These are phyloP conservation scores for Oreochromis niloticus DNA, from an alignment of 2,113 vertebrate genomes.

Conservation along the genomic window DNA sequence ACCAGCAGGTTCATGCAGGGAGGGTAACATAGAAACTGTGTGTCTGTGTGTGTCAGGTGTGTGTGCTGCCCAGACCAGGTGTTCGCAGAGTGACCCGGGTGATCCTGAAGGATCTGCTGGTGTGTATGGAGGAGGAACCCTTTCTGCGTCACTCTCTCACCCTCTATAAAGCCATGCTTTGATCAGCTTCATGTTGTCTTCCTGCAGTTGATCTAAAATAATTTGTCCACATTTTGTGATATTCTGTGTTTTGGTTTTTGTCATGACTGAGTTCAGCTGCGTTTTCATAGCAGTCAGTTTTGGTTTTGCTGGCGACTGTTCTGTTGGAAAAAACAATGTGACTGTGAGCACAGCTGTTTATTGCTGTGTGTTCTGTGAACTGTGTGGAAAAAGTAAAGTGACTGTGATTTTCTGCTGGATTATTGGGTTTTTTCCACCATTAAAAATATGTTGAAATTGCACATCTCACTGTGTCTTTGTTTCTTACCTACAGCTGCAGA, in stretches of 20 bases:
- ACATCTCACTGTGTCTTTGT: not conserved
- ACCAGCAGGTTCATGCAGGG: not conserved
- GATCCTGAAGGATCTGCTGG: slow-evolving; percentile 87
- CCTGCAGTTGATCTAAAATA: not conserved
- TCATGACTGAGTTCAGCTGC: not conserved
- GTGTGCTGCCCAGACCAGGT: slow-evolving; percentile 63
- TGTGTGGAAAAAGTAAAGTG: not conserved
- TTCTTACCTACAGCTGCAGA: not conserved
- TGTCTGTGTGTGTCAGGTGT: slow-evolving; percentile 62
- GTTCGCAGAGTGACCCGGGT: slow-evolving; percentile 79
- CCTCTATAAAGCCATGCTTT: slow-evolving; percentile 86
- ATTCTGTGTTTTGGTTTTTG: not conserved
- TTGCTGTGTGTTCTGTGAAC: not conserved
- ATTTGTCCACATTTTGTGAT: not conserved
- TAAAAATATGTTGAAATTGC: not conserved
- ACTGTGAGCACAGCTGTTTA: not conserved
- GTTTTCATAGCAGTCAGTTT: not conserved
- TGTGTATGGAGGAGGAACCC: slow-evolving; percentile 90
- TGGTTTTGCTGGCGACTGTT: not conserved
- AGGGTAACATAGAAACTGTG: not conserved
- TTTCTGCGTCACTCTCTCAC: slow-evolving; percentile 79
- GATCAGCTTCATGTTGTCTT: not conserved
- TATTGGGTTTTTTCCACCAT: not conserved
- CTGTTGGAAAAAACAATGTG: not conserved
- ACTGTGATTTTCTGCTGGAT: not conserved